Evolutionary conservation across 2,888 invertebrate genomes (phyloP), one percentile per base, ranked within the genome.

Genomic region (Leptinotarsa tumamoca): DNA sequence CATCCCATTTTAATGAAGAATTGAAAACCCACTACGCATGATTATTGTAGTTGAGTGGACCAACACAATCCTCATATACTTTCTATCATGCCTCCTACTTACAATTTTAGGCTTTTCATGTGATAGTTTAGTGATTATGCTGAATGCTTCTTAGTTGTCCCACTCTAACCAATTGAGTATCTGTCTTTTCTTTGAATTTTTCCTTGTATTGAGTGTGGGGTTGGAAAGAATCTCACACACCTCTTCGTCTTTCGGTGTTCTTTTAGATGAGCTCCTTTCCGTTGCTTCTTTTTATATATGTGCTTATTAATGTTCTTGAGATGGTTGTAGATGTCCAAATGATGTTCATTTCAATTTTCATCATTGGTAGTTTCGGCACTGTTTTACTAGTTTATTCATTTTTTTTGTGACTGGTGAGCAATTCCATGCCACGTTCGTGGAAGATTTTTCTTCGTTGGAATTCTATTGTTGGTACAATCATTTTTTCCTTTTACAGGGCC

Each of bases 401-500:
- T 58, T 18, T 21, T 5, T 14, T 58, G 15, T 23, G 23, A 23
- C 13, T 15, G 3, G 18, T 58, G 21, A 18, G 18, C 21, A 58
- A 14, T 58, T 23, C 4, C 58, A 58, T 14, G 7, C 56, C 13
- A 58, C 14, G 15, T 58, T 21, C 4, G 13, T 50, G 23, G 23
- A 2, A 18, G 14, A 68, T 50, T 27, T 68, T 27, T 43, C 69
- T 43, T 43, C 56, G 13, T 14, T 10, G 27, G 33, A 33, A 4
- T 43, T 69, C 51, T 69, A 49, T 17, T 70, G 18, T 58, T 70
- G 70, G 70, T 70, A 70, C 70, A 70, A 58, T 58, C 58, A 70
- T 70, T 70, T 70, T 70, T 70, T 70, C 70, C 70, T 70, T 70
- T 70, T 70, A 17, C 70, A 70, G 70, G 70, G 58, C 61, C 58